These are phyloP conservation scores for Onchidella celtica DNA, from an alignment of 2,888 invertebrate genomes.

Conservation along the genomic window DNA sequence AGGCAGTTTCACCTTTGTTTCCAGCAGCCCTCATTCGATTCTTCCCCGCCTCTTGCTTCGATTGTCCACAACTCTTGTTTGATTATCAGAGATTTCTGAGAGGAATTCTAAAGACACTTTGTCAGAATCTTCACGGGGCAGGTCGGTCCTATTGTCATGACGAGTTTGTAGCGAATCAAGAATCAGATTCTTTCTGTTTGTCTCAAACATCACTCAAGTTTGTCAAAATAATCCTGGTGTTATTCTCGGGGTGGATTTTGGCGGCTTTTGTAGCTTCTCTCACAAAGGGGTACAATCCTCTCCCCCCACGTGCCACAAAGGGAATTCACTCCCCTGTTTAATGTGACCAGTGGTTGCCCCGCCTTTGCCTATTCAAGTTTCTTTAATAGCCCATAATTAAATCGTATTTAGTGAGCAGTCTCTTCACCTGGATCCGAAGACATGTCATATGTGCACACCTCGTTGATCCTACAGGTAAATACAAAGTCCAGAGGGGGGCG, in stretches of 20 bases:
- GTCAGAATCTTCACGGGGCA: background rate
- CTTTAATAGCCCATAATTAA: constrained; percentile 20
- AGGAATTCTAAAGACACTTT: background rate
- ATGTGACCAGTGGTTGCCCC: background rate
- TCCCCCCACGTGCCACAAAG: background rate
- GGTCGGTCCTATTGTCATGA: background rate
- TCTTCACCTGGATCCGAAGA: background rate
- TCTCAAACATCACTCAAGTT: constrained; percentile 25
- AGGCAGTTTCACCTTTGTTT: background rate
- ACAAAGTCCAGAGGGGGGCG: background rate
- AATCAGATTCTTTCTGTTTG: constrained; percentile 13
- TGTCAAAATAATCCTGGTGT: background rate
- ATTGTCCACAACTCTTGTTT: background rate
- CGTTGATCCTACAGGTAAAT: constrained; percentile 3
- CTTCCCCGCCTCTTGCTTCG: constrained; percentile 1
- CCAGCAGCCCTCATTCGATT: background rate
- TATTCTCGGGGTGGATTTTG: background rate
- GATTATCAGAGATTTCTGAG: background rate
- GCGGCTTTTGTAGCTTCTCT: background rate
- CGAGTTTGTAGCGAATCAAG: background rate
- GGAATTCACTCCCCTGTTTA: background rate
- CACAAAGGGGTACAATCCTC: constrained; percentile 13
- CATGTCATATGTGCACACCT: background rate
- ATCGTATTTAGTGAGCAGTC: constrained; percentile 17
- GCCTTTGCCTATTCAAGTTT: background rate